These are phyloP conservation scores for Intellagama lesueurii DNA, from an alignment of 2,797 vertebrate genomes.

Conservation along the genomic window DNA sequence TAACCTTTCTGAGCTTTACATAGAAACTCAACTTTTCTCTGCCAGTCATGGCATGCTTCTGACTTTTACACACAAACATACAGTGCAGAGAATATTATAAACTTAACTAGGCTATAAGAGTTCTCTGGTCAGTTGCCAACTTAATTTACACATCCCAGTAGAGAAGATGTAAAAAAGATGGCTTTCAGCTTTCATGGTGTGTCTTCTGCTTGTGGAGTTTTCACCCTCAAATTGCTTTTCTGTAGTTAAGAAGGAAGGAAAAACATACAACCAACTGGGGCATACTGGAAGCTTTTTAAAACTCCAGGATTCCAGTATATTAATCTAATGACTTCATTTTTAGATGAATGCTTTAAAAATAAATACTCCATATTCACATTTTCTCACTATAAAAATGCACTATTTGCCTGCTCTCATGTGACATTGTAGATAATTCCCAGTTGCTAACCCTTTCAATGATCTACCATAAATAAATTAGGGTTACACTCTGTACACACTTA, in stretches of 20 bases:
- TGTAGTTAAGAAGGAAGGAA: background rate
- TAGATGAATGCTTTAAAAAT: background rate
- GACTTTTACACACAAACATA: fast-evolving
- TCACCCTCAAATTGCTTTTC: slow-evolving; percentile 1
- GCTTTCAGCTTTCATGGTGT: background rate
- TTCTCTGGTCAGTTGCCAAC: background rate
- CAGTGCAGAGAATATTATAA: background rate
- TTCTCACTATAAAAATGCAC: background rate
- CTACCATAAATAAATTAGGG: too few species aligned
- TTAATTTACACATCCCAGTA: background rate
- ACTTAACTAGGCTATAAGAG: background rate
- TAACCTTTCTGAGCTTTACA: too few species aligned
- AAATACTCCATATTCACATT: background rate
- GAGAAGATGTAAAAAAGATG: slow-evolving; percentile 3
- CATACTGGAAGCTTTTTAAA: background rate
- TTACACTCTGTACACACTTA: too few species aligned
- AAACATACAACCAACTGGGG: background rate
- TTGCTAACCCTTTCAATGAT: too few species aligned
- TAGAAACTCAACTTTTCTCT: background rate
- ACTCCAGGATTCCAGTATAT: background rate
- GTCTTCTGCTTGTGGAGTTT: background rate
- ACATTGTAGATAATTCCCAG: too few species aligned
- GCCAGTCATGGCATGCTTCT: background rate
- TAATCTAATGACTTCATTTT: background rate
- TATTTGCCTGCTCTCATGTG: background rate